Base-by-base conservation (phyloP, 1,140 invertebrate species). In the Drosophila ercepeae region DNA sequence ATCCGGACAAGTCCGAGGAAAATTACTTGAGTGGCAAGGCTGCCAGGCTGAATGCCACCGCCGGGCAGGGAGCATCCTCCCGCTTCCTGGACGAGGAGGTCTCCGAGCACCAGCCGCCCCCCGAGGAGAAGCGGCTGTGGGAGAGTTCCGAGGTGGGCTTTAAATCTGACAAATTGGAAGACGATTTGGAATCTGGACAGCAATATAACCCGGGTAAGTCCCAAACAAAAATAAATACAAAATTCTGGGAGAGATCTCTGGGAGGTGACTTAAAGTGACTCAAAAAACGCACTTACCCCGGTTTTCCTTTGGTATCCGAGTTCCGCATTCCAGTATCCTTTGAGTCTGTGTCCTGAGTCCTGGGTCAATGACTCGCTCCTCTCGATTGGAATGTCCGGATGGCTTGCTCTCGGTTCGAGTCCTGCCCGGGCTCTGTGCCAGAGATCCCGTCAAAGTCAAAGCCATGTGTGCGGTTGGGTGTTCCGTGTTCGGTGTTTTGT, bases 31-130 rank as follows among this genome's bases (percentile, higher is more conserved):
- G 29, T 21, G 34, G 48, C 49, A 34, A 65, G 27, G 63, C 46
- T 25, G n/a, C 21, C 36, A 21, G 7, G 19, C 29, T 36, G 45
- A 75, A 52, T 46, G 72, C 53, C 21, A 60, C 52, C 0, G 41
- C 46, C 4, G 23, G 21, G 19, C 29, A 8, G 29, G 67, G 6
- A 32, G 36, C 34, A 7, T 14, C 39, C 32, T 18, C 41, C 23
- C 51, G 70, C n/a, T 71, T 49, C 27, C n/a, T 58, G 16, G 65
- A 60, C 25, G 71, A 61, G 8, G 70, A 74, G 13, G 59, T 57
- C 16, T 52, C 60, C 29, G 61, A 82, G 16, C 51, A 36, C 41
- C 57, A 64, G 36, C 72, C 58, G 13, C 46, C 42, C 21, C 52
- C 16, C 50, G 65, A 73, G 34, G 39, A 52, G 54, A 45, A 63